phyloP scores from a whole-genome alignment of 2,113 vertebrate species.

The Pachyramphus minor region DNA sequence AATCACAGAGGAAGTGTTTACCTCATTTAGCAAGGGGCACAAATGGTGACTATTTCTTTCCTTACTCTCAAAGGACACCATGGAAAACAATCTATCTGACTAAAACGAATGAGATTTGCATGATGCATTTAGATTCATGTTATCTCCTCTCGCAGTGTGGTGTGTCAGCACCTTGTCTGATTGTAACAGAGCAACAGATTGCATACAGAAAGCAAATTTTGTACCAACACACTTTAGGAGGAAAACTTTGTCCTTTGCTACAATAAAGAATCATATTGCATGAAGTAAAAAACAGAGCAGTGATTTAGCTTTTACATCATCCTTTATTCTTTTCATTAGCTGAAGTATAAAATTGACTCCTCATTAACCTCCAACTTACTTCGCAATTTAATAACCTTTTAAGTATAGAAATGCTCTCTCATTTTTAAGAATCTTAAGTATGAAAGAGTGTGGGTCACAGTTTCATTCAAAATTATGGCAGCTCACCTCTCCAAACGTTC shows the following conservation, averaged over 20 bases:
- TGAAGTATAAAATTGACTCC: background rate
- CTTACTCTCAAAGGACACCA: background rate
- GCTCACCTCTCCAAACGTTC: background rate
- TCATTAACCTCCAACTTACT: background rate
- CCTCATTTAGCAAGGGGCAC: constrained; percentile 20
- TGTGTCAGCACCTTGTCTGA: background rate
- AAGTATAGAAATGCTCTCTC: background rate
- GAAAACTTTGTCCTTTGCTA: background rate
- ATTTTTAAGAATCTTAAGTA: background rate
- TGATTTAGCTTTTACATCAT: background rate
- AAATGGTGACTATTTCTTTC: background rate
- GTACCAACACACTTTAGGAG: fast-evolving
- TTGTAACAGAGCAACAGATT: background rate
- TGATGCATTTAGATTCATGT: background rate
- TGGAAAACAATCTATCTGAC: background rate
- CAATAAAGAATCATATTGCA: background rate
- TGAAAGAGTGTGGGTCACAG: background rate
- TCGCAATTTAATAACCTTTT: background rate
- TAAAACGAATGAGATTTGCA: background rate
- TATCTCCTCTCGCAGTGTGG: background rate
- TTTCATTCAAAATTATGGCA: background rate
- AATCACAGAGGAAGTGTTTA: constrained; percentile 38
- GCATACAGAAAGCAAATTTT: background rate
- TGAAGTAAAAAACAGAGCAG: background rate
- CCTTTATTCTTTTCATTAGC: background rate